A percentile compares a stretch with the other conserved stretches of the same genome.
Evolutionary conservation across 2,797 vertebrate species (phyloP).

Genomic region (Tauraco hartlaubi): DNA sequence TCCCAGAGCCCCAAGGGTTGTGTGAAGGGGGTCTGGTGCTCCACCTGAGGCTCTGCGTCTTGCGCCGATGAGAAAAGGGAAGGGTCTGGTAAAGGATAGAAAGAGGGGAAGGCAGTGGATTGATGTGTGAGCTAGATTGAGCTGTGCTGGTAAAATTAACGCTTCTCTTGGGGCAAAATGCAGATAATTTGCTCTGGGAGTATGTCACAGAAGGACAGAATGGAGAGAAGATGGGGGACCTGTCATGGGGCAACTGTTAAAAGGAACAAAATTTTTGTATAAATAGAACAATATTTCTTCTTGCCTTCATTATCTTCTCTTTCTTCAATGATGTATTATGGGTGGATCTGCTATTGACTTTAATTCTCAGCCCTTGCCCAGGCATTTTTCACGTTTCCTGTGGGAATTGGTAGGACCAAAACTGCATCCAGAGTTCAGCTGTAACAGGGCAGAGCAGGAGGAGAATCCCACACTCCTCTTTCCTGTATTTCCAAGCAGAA

Average conservation of each 20-base stretch:
- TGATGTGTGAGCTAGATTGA: background rate
- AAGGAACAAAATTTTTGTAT: background rate
- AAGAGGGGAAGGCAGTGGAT: background rate
- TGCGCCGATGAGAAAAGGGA: background rate
- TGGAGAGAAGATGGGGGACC: background rate
- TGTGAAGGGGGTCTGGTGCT: background rate
- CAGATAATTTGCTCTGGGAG: background rate
- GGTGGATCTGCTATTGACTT: background rate
- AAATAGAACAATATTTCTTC: background rate
- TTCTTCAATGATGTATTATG: background rate
- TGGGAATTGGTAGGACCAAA: background rate
- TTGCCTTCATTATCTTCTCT: background rate
- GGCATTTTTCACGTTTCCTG: background rate
- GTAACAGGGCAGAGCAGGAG: background rate
- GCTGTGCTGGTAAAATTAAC: background rate
- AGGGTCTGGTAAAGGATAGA: background rate
- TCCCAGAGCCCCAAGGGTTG: background rate
- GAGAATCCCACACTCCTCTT: background rate
- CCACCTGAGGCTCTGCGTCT: rapidly evolving
- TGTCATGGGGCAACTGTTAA: background rate
- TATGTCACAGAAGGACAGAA: background rate
- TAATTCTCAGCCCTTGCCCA: background rate
- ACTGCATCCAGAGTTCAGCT: background rate
- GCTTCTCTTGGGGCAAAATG: background rate
- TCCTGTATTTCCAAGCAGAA: conserved; percentile 6